Base-by-base conservation (phyloP, 2,797 vertebrate genomes). In the Sebastes hubbsi region DNA sequence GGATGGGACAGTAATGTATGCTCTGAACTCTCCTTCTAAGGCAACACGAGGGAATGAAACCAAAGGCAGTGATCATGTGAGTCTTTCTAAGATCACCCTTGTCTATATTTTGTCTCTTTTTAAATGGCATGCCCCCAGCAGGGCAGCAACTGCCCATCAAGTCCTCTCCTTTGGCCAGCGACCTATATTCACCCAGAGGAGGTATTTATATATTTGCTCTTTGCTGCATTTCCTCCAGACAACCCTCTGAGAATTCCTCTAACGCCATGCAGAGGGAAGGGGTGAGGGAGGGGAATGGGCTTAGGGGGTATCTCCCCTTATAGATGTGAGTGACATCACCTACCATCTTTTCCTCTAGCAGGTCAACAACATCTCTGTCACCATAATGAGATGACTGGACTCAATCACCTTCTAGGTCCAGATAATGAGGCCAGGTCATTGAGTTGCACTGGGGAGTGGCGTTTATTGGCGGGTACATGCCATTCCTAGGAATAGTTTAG, bases 291-390 rank as follows among this genome's bases (percentile, higher is more conserved):
- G 36, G 69, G 62, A 46, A 46, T 1, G 38, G 73, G 52, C 62
- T 79, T 30, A 29, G 24, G 30, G 72, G 71, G 54, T 54, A 27
- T 72, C 49, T 82, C 84, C 71, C 52, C 75, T 85, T 92, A 88
- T 93, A 93, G 89, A 90, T 69, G 16, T 27, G 56, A 85, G 72
- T 94, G 93, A 94, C 92, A 91, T 94, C 92, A 93, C 69, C 64
- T 62, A 18, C 87, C 82, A 75, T 81, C 32, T 93, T 89, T 81
- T 83, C 34, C 74, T 72, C 62, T 73, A 3, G 14, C 79, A 55
- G 86, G 67, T 78, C 87, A 87, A 77, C 78, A 91, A 81, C 84
- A 85, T 84, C 78, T 86, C 82, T 72, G 68, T 78, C 72, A 67
- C 72, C 61, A 54, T 55, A 46, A 84, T 69, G 83, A 82, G 72